These are phyloP conservation scores for Trissonchulus latispiculum DNA, from an alignment of 2,888 invertebrate species.

Conservation along the genomic window DNA sequence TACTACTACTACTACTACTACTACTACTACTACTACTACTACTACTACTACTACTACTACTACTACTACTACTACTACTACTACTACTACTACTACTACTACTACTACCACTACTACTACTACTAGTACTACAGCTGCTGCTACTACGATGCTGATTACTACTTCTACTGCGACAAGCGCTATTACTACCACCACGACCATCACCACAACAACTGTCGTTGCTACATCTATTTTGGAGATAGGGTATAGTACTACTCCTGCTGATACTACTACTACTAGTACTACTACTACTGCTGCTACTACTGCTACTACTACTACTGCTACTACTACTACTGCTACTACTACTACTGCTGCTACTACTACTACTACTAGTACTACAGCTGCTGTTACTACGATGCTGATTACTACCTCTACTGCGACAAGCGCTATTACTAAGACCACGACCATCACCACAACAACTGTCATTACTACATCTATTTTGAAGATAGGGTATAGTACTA, in stretches of 20 bases:
- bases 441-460: background rate
- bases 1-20: background rate
- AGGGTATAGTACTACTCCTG: too few species aligned
- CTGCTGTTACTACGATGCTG: background rate
- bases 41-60: conserved; percentile 9
- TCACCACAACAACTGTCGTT: too few species aligned
- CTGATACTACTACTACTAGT: conserved; percentile 10
- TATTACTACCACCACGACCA: conserved; percentile 4
- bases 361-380: conserved; percentile 6
- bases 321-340: conserved; percentile 13
- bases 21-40: conserved; percentile 12
- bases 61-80: conserved; percentile 8
- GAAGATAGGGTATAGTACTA: too few species aligned
- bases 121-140: conserved; percentile 9
- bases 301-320: conserved; percentile 12
- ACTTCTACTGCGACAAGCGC: background rate
- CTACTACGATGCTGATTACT: background rate
- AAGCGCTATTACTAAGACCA: background rate
- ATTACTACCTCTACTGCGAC: background rate
- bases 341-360: conserved; percentile 12
- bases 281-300: conserved; percentile 17
- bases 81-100: conserved; percentile 15
- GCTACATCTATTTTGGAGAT: too few species aligned
- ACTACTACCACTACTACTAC: conserved; percentile 9
- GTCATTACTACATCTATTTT: too few species aligned